These are phyloP conservation scores for Nothobranchius kuhntae DNA, from an alignment of 2,113 vertebrate species.

Conservation along the genomic window DNA sequence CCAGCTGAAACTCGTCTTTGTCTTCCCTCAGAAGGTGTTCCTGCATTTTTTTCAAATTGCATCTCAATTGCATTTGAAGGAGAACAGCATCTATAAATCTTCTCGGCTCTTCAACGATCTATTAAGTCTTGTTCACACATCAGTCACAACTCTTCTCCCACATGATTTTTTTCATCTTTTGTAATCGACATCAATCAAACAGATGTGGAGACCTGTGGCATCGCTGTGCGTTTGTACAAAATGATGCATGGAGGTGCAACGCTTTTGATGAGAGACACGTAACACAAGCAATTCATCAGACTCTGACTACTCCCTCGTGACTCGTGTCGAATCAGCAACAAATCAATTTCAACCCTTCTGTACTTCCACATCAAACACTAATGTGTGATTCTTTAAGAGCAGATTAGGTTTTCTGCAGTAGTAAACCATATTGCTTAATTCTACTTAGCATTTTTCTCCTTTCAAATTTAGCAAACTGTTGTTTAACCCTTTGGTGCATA, in stretches of 20 bases:
- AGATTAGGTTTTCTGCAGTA: background rate
- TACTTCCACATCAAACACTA: background rate
- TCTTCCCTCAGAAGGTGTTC: constrained; percentile 38
- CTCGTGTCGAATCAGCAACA: too few relatives aligned
- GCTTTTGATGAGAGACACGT: too few relatives aligned
- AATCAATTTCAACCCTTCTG: too few relatives aligned
- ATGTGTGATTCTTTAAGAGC: background rate
- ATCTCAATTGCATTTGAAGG: constrained; percentile 16
- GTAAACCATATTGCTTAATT: background rate
- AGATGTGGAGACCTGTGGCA: too few relatives aligned
- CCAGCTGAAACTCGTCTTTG: constrained; percentile 44
- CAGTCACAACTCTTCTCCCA: background rate
- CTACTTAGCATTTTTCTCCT: background rate
- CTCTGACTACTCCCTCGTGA: too few relatives aligned
- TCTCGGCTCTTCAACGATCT: constrained; percentile 25
- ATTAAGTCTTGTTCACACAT: constrained; percentile 2
- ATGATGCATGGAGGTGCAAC: too few relatives aligned
- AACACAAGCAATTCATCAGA: too few relatives aligned
- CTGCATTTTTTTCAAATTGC: constrained; percentile 27
- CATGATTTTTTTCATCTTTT: too few relatives aligned
- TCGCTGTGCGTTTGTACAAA: too few relatives aligned
- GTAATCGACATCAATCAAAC: too few relatives aligned
- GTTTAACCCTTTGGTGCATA: too few relatives aligned
- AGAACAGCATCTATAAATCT: constrained; percentile 33
- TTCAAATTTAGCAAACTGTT: too few relatives aligned